These are phyloP conservation scores for Boulengeromyrus knoepffleri DNA, from an alignment of 2,113 vertebrate genomes.

Conservation along the genomic window DNA sequence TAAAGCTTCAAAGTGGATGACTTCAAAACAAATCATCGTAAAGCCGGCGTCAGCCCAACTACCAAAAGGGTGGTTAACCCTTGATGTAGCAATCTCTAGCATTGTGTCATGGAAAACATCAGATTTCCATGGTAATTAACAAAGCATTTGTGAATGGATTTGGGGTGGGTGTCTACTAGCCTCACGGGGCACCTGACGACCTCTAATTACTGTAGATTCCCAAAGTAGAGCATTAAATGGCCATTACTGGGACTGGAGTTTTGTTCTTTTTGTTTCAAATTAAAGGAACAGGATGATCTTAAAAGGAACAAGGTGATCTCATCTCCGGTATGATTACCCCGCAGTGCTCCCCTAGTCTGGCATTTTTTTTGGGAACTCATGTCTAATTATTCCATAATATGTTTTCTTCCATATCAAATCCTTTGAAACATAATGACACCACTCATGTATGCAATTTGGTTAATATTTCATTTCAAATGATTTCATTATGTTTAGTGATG, in stretches of 20 bases:
- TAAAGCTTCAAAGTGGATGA: background rate
- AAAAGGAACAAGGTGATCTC: slow-evolving; percentile 11
- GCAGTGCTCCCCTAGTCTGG: background rate
- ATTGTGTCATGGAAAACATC: background rate
- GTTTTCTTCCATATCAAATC: background rate
- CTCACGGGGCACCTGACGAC: background rate
- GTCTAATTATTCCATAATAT: background rate
- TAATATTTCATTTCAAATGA: background rate
- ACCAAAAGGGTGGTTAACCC: background rate
- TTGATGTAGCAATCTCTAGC: background rate
- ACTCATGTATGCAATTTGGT: background rate
- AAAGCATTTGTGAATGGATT: background rate
- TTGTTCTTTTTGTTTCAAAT: background rate
- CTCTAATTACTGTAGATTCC: slow-evolving; percentile 10
- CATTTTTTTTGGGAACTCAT: background rate
- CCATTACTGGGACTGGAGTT: background rate
- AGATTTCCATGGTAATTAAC: background rate
- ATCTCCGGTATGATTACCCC: background rate
- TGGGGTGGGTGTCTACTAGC: background rate
- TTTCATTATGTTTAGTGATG: too few species aligned
- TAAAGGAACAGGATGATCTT: background rate
- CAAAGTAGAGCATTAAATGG: background rate
- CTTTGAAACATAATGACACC: background rate
- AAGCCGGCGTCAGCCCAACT: background rate
- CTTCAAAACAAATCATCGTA: background rate